Percentiles rank a stretch among this genome's conserved stretches.
Evolutionary conservation across 1,140 invertebrate genomes (phyloP).

Genomic region (Caerostris darwini): DNA sequence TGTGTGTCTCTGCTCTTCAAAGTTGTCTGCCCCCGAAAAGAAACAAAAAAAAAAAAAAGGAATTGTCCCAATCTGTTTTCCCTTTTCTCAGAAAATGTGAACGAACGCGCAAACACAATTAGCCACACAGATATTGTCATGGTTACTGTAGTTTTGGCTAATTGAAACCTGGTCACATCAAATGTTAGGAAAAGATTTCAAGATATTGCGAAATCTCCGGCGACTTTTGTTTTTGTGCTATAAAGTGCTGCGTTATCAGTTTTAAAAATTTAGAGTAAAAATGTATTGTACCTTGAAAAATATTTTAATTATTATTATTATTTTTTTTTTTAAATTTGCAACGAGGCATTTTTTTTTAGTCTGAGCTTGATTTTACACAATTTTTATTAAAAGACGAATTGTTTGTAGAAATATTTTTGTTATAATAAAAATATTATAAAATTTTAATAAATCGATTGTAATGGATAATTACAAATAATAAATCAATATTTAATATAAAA

Average conservation of each 20-base stretch:
- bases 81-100: constrained; percentile 57
- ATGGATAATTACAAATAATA: no score
- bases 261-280: not conserved
- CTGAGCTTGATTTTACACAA: no score
- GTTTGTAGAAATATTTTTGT: no score
- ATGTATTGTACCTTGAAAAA: no score
- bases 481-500: no score
- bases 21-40: constrained; percentile 40
- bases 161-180: not conserved
- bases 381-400: no score
- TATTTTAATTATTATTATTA: no score
- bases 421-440: no score
- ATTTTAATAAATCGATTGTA: no score
- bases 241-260: not conserved
- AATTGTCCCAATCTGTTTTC: constrained; percentile 33
- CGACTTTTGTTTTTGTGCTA: not conserved
- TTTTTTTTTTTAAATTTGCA: no score
- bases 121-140: constrained; percentile 66
- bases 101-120: constrained; percentile 54
- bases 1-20: constrained; percentile 26
- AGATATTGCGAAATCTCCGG: not conserved
- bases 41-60: constrained; percentile 37
- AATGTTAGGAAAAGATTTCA: not conserved
- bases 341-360: no score
- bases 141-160: constrained; percentile 43